phyloP scores from a whole-genome alignment of 2,113 vertebrate genomes.

The Epinephelus fuscoguttatus region DNA sequence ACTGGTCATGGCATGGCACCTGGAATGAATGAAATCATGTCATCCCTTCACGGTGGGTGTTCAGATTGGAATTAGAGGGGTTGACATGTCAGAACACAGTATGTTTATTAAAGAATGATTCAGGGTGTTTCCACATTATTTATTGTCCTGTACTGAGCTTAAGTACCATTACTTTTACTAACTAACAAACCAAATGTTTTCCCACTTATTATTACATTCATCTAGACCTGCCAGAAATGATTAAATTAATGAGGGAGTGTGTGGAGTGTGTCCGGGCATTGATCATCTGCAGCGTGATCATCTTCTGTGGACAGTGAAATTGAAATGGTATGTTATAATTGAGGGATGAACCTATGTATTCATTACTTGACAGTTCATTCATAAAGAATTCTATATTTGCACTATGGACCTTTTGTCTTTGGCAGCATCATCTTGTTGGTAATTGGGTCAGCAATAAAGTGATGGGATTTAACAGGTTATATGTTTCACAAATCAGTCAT shows the following conservation, averaged over 20 bases:
- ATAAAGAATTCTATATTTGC: not conserved
- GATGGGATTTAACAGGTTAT: not conserved
- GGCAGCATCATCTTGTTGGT: not conserved
- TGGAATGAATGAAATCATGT: constrained; percentile 2
- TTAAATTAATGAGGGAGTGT: constrained; percentile 1
- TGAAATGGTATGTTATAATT: not conserved
- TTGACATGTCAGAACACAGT: not conserved
- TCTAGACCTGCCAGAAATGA: not conserved
- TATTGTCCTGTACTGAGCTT: too few species aligned
- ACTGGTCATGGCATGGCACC: not conserved
- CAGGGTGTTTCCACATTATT: not conserved
- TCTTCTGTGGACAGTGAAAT: not conserved
- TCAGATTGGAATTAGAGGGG: not conserved
- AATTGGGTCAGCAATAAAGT: not conserved
- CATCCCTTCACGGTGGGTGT: not conserved
- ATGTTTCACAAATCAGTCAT: not conserved
- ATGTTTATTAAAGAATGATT: not conserved
- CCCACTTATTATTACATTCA: not conserved
- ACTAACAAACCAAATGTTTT: not conserved
- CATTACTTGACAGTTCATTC: not conserved
- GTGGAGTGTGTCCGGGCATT: not conserved
- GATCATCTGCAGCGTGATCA: not conserved
- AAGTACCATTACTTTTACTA: not conserved
- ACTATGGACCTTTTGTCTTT: too few species aligned
- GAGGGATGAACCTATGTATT: not conserved